A percentile compares a stretch with the other conserved stretches of the same genome.
phyloP scores from a whole-genome alignment of 2,113 vertebrate genomes.

The Leptocoma aspasia region DNA sequence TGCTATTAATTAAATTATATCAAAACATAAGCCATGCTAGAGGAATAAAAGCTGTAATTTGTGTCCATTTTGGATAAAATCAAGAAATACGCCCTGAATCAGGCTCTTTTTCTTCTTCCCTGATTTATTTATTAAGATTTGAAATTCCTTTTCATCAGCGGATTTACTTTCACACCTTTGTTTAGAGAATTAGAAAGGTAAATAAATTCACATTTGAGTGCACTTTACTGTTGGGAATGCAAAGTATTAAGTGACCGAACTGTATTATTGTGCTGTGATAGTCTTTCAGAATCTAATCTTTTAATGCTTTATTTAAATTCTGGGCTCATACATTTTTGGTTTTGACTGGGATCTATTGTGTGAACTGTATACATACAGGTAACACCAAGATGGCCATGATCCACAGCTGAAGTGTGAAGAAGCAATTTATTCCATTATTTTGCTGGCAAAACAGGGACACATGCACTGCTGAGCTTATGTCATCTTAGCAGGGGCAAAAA shows the following conservation, averaged over 20 bases:
- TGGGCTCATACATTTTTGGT: neutral
- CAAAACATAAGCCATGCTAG: neutral
- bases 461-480: neutral
- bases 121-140: neutral
- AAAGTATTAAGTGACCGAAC: neutral
- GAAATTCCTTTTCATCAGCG: neutral
- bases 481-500: neutral
- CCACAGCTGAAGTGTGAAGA: neutral
- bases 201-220: neutral
- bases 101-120: neutral
- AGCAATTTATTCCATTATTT: neutral
- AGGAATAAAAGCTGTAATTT: neutral
- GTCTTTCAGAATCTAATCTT: neutral
- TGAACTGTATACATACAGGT: accelerated
- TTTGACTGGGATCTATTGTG: neutral
- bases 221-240: neutral
- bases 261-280: neutral
- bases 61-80: neutral
- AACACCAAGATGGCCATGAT: too few species aligned
- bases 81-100: neutral
- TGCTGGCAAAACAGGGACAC: neutral
- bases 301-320: neutral
- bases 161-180: neutral
- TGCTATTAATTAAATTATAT: neutral
- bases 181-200: neutral